These are phyloP conservation scores for Microdon myrmicae DNA, from an alignment of 2,888 invertebrate genomes.

Conservation along the genomic window DNA sequence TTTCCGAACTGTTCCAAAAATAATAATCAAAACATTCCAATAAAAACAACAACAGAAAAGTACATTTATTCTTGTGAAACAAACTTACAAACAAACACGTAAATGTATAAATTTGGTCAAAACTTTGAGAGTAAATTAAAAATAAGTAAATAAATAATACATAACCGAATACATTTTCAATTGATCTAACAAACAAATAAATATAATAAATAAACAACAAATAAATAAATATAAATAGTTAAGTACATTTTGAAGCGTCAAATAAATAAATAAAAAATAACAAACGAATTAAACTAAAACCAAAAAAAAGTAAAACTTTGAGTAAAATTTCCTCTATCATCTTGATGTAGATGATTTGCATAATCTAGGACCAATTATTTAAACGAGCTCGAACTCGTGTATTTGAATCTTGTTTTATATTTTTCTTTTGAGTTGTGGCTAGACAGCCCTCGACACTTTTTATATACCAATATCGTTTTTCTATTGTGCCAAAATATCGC, in stretches of 20 bases:
- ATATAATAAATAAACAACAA: slow-evolving; percentile 3
- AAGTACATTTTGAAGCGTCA: slow-evolving; percentile 19
- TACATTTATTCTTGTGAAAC: background rate
- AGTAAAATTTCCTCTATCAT: background rate
- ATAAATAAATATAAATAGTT: slow-evolving; percentile 9
- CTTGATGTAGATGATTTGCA: too few relatives aligned
- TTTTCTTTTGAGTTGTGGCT: too few relatives aligned
- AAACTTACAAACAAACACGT: background rate
- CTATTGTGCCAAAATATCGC: too few relatives aligned
- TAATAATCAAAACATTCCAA: background rate
- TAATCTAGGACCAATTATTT: too few relatives aligned
- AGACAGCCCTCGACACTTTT: too few relatives aligned
- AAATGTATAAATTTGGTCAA: background rate
- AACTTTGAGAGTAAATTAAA: background rate
- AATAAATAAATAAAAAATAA: slow-evolving; percentile 38
- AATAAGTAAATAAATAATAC: background rate
- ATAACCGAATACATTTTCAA: background rate
- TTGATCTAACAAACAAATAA: background rate
- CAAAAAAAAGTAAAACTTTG: background rate
- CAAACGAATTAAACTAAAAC: slow-evolving; percentile 13
- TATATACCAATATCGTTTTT: too few relatives aligned
- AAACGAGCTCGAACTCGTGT: too few relatives aligned
- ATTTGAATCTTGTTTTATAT: too few relatives aligned
- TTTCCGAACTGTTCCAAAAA: background rate
- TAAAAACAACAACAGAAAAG: slow-evolving; percentile 1